Conservation (phyloP, 2,113 vertebrate genomes). For the Puffinus mauretanicus region DNA sequence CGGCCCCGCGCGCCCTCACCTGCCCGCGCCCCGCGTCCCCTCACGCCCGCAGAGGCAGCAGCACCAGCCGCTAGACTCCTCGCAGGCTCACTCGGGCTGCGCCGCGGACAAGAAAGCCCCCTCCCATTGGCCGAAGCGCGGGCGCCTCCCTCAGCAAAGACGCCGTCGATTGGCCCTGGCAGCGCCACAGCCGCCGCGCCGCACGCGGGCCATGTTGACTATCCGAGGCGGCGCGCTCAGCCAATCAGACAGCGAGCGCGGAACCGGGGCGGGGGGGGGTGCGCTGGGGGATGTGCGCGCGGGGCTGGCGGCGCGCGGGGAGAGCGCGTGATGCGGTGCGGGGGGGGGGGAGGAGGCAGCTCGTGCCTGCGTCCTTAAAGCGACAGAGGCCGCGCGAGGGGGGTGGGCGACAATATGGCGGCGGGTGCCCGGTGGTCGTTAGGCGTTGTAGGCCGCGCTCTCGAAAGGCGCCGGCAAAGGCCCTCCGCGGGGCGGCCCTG, state of each 20-base stretch:
- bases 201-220: too few relatives aligned
- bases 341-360: rapidly evolving
- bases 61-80: background rate
- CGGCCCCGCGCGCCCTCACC: background rate
- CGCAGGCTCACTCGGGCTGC: slow-evolving; percentile 21
- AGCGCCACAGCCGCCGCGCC: too few relatives aligned
- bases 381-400: background rate
- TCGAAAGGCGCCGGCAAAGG: too few relatives aligned
- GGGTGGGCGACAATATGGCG: background rate
- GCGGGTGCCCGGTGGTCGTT: too few relatives aligned
- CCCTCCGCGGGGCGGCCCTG: too few relatives aligned
- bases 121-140: slow-evolving; percentile 11
- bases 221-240: too few relatives aligned
- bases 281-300: too few relatives aligned
- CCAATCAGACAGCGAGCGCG: too few relatives aligned
- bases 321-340: background rate
- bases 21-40: background rate
- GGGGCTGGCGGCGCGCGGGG: too few relatives aligned
- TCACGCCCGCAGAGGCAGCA: slow-evolving; percentile 59
- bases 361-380: background rate
- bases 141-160: background rate
- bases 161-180: background rate
- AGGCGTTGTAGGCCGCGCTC: background rate
- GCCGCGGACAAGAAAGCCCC: slow-evolving; percentile 37
- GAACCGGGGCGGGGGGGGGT: too few relatives aligned